Percentiles rank a stretch among this genome's conserved stretches.
Evolutionary conservation across 2,888 invertebrate species (phyloP).

Genomic region (Tanypteryx hageni): DNA sequence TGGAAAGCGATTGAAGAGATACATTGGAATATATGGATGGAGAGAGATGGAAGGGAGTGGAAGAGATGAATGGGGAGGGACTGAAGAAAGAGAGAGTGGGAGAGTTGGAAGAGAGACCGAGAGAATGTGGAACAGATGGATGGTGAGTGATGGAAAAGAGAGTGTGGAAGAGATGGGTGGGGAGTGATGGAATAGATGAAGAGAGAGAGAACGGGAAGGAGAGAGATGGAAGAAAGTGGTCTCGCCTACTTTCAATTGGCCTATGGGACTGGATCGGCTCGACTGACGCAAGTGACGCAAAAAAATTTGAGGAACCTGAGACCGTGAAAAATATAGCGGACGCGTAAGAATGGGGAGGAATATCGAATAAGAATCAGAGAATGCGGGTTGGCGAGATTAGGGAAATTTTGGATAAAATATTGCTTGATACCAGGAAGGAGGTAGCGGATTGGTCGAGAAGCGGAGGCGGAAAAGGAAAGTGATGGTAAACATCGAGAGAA

Average conservation of each 20-base stretch:
- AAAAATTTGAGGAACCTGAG: background rate
- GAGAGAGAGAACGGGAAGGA: background rate
- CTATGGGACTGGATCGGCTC: too few relatives aligned
- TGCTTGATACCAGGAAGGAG: background rate
- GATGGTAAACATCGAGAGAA: background rate
- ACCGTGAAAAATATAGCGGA: background rate
- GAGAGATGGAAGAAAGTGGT: too few relatives aligned
- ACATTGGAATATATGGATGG: background rate
- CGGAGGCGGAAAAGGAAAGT: background rate
- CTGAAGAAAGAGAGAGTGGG: background rate
- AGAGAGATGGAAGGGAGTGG: background rate
- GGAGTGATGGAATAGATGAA: background rate
- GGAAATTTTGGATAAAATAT: slow-evolving; percentile 46
- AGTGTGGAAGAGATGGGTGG: background rate
- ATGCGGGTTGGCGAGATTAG: background rate
- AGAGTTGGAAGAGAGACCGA: background rate
- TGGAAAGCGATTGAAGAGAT: background rate
- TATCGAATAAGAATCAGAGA: background rate
- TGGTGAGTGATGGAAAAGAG: background rate
- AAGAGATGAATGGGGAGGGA: background rate
- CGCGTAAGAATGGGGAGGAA: background rate
- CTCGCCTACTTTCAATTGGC: too few relatives aligned
- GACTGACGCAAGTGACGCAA: background rate
- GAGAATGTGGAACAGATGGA: background rate
- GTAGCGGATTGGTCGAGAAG: background rate